Conservation (phyloP, 2,888 invertebrate species). For the Ecliptopera silaceata region DNA sequence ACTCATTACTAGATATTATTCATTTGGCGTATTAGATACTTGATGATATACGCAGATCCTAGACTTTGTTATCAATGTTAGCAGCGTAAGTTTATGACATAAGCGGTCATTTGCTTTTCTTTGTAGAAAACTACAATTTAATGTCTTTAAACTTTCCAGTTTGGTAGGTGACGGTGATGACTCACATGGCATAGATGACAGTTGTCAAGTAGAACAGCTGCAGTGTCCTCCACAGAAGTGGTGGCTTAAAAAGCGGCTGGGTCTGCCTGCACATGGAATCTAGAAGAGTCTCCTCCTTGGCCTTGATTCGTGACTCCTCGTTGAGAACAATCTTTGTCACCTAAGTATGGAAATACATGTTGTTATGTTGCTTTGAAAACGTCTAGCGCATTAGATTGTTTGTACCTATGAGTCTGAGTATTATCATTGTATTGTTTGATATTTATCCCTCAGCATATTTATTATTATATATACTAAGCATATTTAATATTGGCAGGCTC, state of each 20-base stretch:
- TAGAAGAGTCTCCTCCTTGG: constrained; percentile 47
- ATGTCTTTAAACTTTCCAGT: no score
- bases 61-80: no score
- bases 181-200: constrained; percentile 83
- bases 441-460: no score
- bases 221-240: constrained; percentile 68
- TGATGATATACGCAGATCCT: no score
- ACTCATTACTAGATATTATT: neutral
- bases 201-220: constrained; percentile 80
- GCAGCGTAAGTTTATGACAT: no score
- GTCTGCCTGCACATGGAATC: constrained; percentile 73
- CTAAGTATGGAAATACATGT: constrained; percentile 25
- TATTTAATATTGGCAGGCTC: neutral
- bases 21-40: neutral
- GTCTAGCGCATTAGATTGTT: no score
- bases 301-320: constrained; percentile 33
- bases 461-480: no score
- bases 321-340: constrained; percentile 41
- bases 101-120: no score
- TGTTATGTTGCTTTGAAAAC: neutral
- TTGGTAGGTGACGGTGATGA: no score
- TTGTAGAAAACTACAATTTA: no score
- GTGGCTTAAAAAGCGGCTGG: constrained; percentile 70
- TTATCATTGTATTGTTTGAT: no score
- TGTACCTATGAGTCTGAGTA: no score